Base-by-base conservation (phyloP, 2,888 invertebrate species). In the Parnassius apollo region DNA sequence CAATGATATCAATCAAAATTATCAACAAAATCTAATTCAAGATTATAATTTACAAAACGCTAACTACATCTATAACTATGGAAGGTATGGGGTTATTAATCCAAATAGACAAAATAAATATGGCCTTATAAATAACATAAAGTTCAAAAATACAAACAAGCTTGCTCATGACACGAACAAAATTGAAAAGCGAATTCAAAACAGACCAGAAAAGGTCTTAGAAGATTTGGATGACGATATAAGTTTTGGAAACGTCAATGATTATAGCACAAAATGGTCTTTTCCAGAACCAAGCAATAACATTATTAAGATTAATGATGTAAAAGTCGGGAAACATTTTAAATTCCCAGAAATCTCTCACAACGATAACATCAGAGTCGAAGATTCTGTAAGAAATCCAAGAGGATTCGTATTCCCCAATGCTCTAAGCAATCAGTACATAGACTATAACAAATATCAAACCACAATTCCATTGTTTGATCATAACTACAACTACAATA, bases 151-250 rank as follows among this genome's bases (percentile, higher is more conserved):
- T 60, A 54, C 53, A n/a, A 35, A 22, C 12, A 61, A 64, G 55
- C 35, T 64, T 25, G 52, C 66, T 48, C 50, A 67, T n/a, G 67
- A 66, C 25, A 62, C 66, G 42, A 60, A 70, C 44, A 66, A 68
- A 68, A 82, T 83, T 50, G 75, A 88, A 65, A 82, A 79, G 69
- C 77, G 88, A 11, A 87, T 89, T 66, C 84, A 88, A 73, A 87
- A 85, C 65, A 84, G 75, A 65, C 84, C 80, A 12, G 58, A 54
- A 9, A 56, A 51, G 10, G 63, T 65, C 52, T 50, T 65, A 35
- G 71, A 61, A 9, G 61, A 71, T 55, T 68, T 71, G 52, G 67
- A 67, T 48, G 68, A 70, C 59, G 68, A 71, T 42, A n/a, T 53
- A 2, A 66, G 72, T 45, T 57, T 67, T 53, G 67, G 68, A 54